Evolutionary conservation across 2,797 vertebrate species (phyloP).

Genomic region (Glyptemys insculpta): DNA sequence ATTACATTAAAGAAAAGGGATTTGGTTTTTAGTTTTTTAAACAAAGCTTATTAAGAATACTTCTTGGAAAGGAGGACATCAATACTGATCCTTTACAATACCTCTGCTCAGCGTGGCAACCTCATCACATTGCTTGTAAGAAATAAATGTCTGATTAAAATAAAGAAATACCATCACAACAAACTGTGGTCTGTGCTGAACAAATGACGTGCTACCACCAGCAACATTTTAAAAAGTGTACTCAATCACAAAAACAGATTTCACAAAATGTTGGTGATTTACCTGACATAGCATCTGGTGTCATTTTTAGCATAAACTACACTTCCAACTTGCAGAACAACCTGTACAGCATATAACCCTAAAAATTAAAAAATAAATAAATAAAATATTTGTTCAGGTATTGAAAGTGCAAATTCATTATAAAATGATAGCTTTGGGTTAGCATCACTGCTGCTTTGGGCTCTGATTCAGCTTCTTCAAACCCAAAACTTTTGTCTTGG

Average conservation of each 20-base stretch:
- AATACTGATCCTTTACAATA: background rate
- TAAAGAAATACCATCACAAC: background rate
- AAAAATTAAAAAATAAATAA: background rate
- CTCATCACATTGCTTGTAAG: background rate
- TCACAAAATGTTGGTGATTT: background rate
- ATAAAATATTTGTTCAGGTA: background rate
- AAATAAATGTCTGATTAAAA: background rate
- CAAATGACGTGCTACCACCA: background rate
- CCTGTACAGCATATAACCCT: background rate
- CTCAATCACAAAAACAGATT: background rate
- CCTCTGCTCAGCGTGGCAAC: background rate
- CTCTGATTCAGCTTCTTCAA: background rate
- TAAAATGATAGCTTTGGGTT: background rate
- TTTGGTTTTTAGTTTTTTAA: rapidly evolving
- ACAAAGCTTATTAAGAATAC: background rate
- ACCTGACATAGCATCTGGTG: background rate
- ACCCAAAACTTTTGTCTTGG: background rate
- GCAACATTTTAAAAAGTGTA: background rate
- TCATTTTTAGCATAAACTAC: background rate
- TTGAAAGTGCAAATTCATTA: background rate
- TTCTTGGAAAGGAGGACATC: background rate
- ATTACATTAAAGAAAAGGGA: background rate
- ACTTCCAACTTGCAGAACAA: background rate
- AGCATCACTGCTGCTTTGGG: background rate
- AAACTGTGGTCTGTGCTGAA: background rate